These are phyloP conservation scores for Nyctibius bracteatus DNA, from an alignment of 2,113 vertebrate species.

Conservation along the genomic window DNA sequence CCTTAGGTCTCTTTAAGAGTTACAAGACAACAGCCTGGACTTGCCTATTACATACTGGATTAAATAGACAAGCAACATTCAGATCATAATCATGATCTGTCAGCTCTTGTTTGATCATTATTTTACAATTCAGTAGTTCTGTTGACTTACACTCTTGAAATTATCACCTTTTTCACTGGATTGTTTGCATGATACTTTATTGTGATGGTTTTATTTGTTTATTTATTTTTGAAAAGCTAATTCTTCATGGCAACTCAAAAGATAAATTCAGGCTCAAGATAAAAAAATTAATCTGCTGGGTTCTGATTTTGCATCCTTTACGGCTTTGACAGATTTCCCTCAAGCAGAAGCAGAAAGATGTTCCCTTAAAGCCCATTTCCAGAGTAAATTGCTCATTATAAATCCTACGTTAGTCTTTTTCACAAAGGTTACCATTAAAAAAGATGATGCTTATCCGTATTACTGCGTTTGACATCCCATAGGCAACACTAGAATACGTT, in stretches of 20 bases:
- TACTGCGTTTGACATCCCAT: neutral
- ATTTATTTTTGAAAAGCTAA: neutral
- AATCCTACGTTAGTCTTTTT: neutral
- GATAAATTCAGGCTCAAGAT: neutral
- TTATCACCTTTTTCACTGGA: neutral
- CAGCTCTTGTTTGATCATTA: neutral
- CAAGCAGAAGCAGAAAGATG: neutral
- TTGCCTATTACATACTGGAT: neutral
- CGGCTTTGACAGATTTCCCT: neutral
- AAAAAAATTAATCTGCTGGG: neutral
- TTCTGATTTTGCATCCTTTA: neutral
- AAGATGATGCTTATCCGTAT: neutral
- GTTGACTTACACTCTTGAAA: neutral
- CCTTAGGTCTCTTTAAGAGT: neutral
- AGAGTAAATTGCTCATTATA: neutral
- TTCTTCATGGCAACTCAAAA: neutral
- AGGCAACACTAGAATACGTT: neutral
- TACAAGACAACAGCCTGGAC: neutral
- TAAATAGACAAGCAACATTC: neutral
- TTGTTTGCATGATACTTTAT: neutral
- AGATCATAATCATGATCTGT: neutral
- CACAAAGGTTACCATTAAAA: neutral
- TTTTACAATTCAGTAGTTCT: neutral
- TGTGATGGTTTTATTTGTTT: neutral
- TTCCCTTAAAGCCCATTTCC: neutral